Conservation (phyloP, 1,140 invertebrate genomes). For the Wiebesia pumilae region DNA sequence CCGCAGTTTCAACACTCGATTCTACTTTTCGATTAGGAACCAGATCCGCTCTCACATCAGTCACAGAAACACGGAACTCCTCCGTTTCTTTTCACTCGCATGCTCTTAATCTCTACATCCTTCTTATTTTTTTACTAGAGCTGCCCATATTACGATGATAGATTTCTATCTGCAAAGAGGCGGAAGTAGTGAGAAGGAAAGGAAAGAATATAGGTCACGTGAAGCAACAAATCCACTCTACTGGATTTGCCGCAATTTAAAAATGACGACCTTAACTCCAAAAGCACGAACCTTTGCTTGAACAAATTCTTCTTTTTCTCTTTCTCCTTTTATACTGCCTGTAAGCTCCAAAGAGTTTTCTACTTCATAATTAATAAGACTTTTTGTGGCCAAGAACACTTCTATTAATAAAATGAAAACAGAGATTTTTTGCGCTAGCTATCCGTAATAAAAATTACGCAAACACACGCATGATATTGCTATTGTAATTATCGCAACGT, state of each 20-base stretch:
- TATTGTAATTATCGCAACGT: conserved; percentile 1
- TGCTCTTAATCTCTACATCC: conserved; percentile 25
- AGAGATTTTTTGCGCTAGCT: neutral
- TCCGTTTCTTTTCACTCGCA: conserved; percentile 24
- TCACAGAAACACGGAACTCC: neutral
- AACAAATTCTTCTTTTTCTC: neutral
- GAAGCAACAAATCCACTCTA: conserved; percentile 46
- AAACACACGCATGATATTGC: neutral
- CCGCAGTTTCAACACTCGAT: neutral
- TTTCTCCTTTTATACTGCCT: neutral
- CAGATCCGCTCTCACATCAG: conserved; percentile 1
- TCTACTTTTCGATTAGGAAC: conserved; percentile 46
- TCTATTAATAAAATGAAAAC: conserved; percentile 40
- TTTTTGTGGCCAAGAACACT: conserved; percentile 26
- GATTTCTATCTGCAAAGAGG: conserved; percentile 41
- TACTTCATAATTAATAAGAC: conserved; percentile 46
- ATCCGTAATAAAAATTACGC: neutral
- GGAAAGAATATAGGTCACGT: conserved; percentile 38
- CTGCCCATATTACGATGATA: conserved; percentile 10
- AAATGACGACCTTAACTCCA: conserved; percentile 41
- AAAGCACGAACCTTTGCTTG: conserved; percentile 25
- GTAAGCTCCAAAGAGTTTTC: conserved; percentile 29
- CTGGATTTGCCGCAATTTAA: conserved; percentile 36
- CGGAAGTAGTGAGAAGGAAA: neutral
- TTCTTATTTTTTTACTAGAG: conserved; percentile 1